Percentiles rank a stretch among this genome's conserved stretches.
Evolutionary conservation across 2,797 vertebrate genomes (phyloP).

Genomic region (Helarctos malayanus): DNA sequence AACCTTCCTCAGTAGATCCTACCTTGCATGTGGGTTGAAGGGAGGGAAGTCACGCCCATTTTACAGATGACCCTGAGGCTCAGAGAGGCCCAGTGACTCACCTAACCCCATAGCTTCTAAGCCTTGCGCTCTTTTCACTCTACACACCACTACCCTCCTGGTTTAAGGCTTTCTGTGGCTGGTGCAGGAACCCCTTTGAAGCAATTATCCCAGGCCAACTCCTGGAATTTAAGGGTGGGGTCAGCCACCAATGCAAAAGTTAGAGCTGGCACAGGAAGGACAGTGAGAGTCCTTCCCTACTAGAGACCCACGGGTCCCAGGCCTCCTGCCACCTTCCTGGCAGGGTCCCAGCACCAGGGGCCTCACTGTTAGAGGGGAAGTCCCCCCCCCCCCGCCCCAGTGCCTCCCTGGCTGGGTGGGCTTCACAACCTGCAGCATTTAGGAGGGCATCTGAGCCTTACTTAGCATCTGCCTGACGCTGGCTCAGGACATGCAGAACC

Average conservation of each 20-base stretch:
- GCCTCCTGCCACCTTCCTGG: neutral
- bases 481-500: neutral
- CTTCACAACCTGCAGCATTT: neutral
- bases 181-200: neutral
- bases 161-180: neutral
- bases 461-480: neutral
- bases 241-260: neutral
- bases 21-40: neutral
- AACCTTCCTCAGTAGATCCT: neutral
- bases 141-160: neutral
- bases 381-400: neutral
- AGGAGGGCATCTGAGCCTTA: neutral
- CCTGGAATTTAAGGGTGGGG: neutral
- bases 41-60: neutral
- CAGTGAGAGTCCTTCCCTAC: neutral
- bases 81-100: neutral
- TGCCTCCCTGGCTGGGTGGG: neutral
- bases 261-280: neutral
- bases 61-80: constrained; percentile 36
- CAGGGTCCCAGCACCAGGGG: neutral
- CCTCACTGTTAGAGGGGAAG: neutral
- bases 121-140: neutral
- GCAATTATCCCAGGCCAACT: neutral
- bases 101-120: neutral
- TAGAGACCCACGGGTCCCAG: neutral